Percentiles rank a stretch among this genome's conserved stretches.
Evolutionary conservation across 2,888 invertebrate species (phyloP).

Genomic region (Petrolisthes cinctipes): DNA sequence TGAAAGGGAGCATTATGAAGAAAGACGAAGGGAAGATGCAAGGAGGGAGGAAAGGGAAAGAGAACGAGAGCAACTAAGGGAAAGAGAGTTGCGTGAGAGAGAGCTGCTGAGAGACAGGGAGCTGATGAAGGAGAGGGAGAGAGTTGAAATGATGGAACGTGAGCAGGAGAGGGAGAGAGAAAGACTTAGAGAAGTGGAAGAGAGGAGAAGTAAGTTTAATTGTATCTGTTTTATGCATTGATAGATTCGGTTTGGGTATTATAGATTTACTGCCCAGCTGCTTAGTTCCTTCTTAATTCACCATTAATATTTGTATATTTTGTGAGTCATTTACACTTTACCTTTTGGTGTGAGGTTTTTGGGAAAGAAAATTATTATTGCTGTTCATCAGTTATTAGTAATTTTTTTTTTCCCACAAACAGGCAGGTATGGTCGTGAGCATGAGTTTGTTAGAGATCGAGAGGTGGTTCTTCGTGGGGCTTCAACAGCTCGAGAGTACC

Average conservation of each 20-base stretch:
- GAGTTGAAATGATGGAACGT: constrained; percentile 35
- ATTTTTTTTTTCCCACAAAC: background rate
- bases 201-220: constrained; percentile 49
- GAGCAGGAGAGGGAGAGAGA: constrained; percentile 58
- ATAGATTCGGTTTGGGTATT: too few species aligned
- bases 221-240: background rate
- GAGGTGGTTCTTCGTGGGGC: constrained; percentile 49
- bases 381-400: too few species aligned
- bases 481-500: constrained; percentile 33
- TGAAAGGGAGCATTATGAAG: constrained; percentile 56
- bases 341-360: too few species aligned
- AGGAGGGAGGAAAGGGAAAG: constrained; percentile 53
- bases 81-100: constrained; percentile 53
- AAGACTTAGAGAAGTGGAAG: constrained; percentile 53
- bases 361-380: too few species aligned
- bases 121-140: constrained; percentile 50
- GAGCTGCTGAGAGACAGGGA: constrained; percentile 47
- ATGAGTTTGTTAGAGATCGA: constrained; percentile 51
- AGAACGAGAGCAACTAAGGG: constrained; percentile 53
- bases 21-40: constrained; percentile 35
- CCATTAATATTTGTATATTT: too few species aligned
- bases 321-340: too few species aligned
- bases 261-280: too few species aligned
- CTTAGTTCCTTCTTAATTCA: too few species aligned
- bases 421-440: constrained; percentile 54